A percentile compares a stretch with the other conserved stretches of the same genome.
phyloP scores from a whole-genome alignment of 2,888 invertebrate species.

The Taenaris catops region DNA sequence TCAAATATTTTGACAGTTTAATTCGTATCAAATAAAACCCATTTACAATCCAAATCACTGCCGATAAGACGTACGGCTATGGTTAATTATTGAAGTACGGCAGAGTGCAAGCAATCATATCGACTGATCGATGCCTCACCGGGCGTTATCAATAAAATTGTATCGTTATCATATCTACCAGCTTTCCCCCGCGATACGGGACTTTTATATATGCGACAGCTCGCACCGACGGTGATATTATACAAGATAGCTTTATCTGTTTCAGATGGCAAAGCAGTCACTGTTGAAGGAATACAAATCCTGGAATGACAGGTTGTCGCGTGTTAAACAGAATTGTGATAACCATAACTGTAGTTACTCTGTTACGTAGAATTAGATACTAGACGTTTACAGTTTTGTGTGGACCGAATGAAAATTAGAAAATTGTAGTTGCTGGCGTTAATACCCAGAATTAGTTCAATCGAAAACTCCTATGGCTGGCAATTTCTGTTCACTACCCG shows the following conservation, averaged over 20 bases:
- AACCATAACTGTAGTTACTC: too few relatives aligned
- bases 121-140: slow-evolving; percentile 72
- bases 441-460: too few relatives aligned
- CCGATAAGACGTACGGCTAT: slow-evolving; percentile 31
- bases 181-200: slow-evolving; percentile 72
- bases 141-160: slow-evolving; percentile 74
- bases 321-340: slow-evolving; percentile 25
- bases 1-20: slow-evolving; percentile 22
- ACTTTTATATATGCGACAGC: slow-evolving; percentile 63
- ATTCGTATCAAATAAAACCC: slow-evolving; percentile 29
- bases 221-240: slow-evolving; percentile 49
- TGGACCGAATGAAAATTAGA: too few relatives aligned
- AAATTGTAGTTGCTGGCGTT: too few relatives aligned
- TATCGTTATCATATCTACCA: slow-evolving; percentile 75
- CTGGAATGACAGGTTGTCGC: slow-evolving; percentile 48
- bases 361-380: too few relatives aligned
- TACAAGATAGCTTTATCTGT: slow-evolving; percentile 54
- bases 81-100: slow-evolving; percentile 19
- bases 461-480: too few relatives aligned
- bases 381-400: too few relatives aligned
- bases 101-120: slow-evolving; percentile 51
- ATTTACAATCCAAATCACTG: slow-evolving; percentile 33
- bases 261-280: slow-evolving; percentile 45
- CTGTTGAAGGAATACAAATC: slow-evolving; percentile 37
- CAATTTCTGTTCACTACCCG: too few relatives aligned